Evolutionary conservation across 2,797 vertebrate species (phyloP).

Genomic region (Hapalemur alaotrensis): DNA sequence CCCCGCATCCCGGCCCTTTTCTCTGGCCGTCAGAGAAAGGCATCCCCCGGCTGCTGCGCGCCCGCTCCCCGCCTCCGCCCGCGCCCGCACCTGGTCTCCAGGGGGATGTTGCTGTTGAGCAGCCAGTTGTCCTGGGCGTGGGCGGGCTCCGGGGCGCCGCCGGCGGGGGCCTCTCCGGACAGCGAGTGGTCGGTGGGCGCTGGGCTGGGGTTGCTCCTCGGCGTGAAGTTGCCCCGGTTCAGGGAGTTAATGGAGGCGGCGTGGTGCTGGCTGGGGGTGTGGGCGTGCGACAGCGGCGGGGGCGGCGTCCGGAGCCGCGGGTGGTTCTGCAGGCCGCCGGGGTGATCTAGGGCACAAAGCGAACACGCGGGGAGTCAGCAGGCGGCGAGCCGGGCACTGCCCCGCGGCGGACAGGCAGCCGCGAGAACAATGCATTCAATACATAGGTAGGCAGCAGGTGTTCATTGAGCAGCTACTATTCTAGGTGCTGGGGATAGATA

Average conservation of each 20-base stretch:
- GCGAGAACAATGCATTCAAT: neutral
- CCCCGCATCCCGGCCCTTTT: neutral
- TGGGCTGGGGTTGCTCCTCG: slow-evolving; percentile 96
- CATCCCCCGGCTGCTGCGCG: neutral
- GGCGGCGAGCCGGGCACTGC: neutral
- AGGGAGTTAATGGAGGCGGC: slow-evolving; percentile 95
- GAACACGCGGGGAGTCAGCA: slow-evolving; percentile 39
- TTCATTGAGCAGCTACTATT: neutral
- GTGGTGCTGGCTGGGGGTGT: slow-evolving; percentile 95
- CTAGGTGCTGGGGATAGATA: neutral
- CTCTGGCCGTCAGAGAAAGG: neutral
- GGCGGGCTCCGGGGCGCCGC: slow-evolving; percentile 89
- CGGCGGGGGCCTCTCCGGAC: slow-evolving; percentile 91
- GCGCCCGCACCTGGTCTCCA: slow-evolving; percentile 94
- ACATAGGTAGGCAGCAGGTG: too few species aligned
- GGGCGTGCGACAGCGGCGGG: slow-evolving; percentile 93
- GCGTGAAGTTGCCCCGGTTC: slow-evolving; percentile 96
- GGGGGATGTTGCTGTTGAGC: slow-evolving; percentile 98
- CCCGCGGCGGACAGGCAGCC: neutral
- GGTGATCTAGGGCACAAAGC: slow-evolving; percentile 83
- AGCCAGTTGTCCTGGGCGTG: slow-evolving; percentile 98
- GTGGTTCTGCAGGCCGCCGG: slow-evolving; percentile 93
- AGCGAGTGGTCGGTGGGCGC: slow-evolving; percentile 95
- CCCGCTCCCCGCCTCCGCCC: fast-evolving
- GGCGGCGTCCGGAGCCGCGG: slow-evolving; percentile 95